Percentiles rank a stretch among this genome's conserved stretches.
phyloP scores from a whole-genome alignment of 2,113 vertebrate genomes.

The Xiphophorus couchianus region DNA sequence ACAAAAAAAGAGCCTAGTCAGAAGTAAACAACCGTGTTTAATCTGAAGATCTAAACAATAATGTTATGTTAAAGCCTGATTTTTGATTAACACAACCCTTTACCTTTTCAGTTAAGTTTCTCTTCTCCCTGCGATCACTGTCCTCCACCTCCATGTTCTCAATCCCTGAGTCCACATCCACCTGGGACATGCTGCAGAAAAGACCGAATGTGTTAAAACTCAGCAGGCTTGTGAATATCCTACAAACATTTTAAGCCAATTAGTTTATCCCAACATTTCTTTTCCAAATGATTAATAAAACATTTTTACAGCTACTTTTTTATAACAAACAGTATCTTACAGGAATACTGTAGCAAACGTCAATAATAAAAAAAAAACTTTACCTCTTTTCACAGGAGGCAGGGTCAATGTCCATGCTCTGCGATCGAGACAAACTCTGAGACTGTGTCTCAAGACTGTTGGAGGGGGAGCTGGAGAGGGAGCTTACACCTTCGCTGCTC shows the following conservation, averaged over 20 bases:
- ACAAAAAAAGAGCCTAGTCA: not conserved
- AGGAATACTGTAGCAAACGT: not conserved
- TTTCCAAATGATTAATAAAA: not conserved
- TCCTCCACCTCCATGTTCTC: conserved; percentile 99
- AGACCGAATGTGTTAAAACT: conserved; percentile 5
- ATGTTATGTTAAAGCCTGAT: not conserved
- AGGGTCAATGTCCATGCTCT: conserved; percentile 99
- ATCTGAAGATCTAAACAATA: conserved; percentile 1
- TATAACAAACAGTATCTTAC: not conserved
- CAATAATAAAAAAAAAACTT: conserved; percentile 17
- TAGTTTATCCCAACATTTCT: not conserved
- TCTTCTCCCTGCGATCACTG: conserved; percentile 94
- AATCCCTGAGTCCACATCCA: conserved; percentile 99
- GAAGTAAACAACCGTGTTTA: conserved; percentile 20
- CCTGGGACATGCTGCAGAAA: conserved; percentile 93
- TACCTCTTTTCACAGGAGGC: conserved; percentile 99
- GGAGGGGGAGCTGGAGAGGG: conserved; percentile 97
- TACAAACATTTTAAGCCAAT: not conserved
- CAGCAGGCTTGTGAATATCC: conserved; percentile 3
- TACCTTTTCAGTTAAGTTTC: conserved; percentile 95
- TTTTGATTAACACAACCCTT: not conserved
- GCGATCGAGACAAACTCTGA: conserved; percentile 96
- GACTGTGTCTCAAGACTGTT: conserved; percentile 99
- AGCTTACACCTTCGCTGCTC: conserved; percentile 99
- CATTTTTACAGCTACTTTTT: not conserved